Conservation (phyloP, 1,140 invertebrate genomes). For the Drosophila mauritiana region DNA sequence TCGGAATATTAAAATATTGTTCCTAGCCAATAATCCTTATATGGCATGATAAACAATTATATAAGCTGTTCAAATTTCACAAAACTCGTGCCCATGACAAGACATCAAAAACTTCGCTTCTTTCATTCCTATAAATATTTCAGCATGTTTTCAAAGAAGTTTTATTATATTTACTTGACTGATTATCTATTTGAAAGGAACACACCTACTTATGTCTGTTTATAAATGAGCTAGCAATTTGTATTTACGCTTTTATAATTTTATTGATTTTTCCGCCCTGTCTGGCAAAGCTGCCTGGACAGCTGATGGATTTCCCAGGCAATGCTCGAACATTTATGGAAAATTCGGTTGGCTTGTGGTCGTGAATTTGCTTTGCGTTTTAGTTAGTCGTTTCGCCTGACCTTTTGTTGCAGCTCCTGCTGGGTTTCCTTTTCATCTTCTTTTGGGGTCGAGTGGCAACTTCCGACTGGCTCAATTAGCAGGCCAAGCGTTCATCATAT, state of each 20-base stretch:
- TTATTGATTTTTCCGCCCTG: conserved; percentile 76
- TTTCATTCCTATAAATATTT: not conserved
- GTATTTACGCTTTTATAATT: conserved; percentile 78
- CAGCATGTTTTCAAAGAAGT: not conserved
- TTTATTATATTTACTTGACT: conserved; percentile 1
- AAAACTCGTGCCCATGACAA: not conserved
- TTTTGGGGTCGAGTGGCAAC: conserved; percentile 27
- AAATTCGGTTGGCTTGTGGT: conserved; percentile 27
- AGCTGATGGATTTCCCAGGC: conserved; percentile 72
- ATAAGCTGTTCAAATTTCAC: not conserved
- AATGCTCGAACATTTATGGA: conserved; percentile 54
- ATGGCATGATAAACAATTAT: no score
- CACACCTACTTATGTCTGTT: conserved; percentile 20
- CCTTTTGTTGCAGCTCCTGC: not conserved
- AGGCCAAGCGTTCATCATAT: conserved; percentile 46
- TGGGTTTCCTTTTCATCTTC: conserved; percentile 61
- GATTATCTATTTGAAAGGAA: not conserved
- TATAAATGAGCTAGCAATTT: conserved; percentile 53
- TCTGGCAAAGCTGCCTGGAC: conserved; percentile 52
- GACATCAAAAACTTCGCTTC: not conserved
- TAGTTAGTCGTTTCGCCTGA: conserved; percentile 38
- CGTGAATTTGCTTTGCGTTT: conserved; percentile 40
- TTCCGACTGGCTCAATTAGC: conserved; percentile 61
- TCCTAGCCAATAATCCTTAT: no score
- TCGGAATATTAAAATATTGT: no score